Conservation (phyloP, 2,888 invertebrate species). For the Serripes groenlandicus region DNA sequence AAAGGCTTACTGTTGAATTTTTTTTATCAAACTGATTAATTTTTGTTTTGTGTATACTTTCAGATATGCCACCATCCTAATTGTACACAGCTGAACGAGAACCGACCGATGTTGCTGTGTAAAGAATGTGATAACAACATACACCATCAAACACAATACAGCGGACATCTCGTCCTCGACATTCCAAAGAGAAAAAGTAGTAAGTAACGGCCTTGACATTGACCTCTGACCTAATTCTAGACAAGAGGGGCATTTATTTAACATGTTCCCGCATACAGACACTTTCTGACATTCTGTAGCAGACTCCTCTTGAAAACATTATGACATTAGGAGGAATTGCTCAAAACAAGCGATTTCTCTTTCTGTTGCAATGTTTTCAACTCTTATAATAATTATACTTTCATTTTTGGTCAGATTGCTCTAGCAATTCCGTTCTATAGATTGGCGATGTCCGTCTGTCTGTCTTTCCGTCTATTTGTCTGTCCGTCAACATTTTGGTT, state of each 20-base stretch:
- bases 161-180: slow-evolving; percentile 80
- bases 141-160: slow-evolving; percentile 73
- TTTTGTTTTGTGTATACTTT: too few relatives aligned
- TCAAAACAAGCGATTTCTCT: neutral
- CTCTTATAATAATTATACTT: neutral
- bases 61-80: slow-evolving; percentile 82
- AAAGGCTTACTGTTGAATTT: too few relatives aligned
- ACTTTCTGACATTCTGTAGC: neutral
- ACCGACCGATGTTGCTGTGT: slow-evolving; percentile 77
- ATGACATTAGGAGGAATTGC: neutral
- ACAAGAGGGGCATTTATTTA: neutral
- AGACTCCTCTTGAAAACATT: neutral
- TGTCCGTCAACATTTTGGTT: too few relatives aligned
- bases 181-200: slow-evolving; percentile 71
- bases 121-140: slow-evolving; percentile 78
- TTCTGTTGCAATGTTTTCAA: neutral
- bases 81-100: slow-evolving; percentile 76
- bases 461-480: too few relatives aligned
- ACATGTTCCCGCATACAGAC: neutral
- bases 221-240: too few relatives aligned
- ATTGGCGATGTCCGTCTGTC: too few relatives aligned
- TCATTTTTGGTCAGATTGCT: too few relatives aligned
- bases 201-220: slow-evolving; percentile 35
- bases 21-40: too few relatives aligned
- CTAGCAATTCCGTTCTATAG: too few relatives aligned